Conservation (phyloP, 2,113 vertebrate genomes). For the Pionites leucogaster region DNA sequence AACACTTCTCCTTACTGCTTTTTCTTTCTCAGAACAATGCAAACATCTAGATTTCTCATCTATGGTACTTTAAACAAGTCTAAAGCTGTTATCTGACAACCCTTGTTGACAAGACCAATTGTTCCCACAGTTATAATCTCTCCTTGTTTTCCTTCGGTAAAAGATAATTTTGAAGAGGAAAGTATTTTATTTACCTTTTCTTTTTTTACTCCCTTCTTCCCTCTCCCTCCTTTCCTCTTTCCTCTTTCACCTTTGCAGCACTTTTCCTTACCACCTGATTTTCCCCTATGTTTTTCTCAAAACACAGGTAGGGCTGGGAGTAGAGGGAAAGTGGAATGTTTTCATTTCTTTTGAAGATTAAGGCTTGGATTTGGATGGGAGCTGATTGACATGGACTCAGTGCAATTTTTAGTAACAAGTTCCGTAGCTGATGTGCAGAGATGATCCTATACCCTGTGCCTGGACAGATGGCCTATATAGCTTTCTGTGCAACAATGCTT, state of each 20-base stretch:
- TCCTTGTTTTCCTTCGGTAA: neutral
- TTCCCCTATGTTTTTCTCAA: neutral
- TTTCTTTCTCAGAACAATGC: neutral
- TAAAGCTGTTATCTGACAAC: slow-evolving; percentile 25
- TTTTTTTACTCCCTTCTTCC: too few species aligned
- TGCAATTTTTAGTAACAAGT: neutral
- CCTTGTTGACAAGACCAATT: slow-evolving; percentile 6
- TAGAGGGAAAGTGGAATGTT: neutral
- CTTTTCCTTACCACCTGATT: neutral
- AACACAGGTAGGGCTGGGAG: neutral
- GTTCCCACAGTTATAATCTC: slow-evolving; percentile 5
- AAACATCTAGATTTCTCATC: slow-evolving; percentile 28
- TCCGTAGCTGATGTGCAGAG: neutral
- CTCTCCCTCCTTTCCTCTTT: too few species aligned
- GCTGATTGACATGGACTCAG: neutral
- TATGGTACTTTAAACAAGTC: slow-evolving; percentile 25
- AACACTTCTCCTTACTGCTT: slow-evolving; percentile 33
- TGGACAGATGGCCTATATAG: neutral
- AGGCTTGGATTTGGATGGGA: neutral
- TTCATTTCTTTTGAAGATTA: neutral
- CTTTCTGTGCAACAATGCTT: neutral
- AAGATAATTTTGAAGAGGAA: neutral
- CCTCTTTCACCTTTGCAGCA: neutral
- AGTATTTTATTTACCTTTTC: neutral
- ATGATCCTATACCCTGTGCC: neutral